Conservation (phyloP, 2,888 invertebrate genomes). For the Syrphus vitripennis region DNA sequence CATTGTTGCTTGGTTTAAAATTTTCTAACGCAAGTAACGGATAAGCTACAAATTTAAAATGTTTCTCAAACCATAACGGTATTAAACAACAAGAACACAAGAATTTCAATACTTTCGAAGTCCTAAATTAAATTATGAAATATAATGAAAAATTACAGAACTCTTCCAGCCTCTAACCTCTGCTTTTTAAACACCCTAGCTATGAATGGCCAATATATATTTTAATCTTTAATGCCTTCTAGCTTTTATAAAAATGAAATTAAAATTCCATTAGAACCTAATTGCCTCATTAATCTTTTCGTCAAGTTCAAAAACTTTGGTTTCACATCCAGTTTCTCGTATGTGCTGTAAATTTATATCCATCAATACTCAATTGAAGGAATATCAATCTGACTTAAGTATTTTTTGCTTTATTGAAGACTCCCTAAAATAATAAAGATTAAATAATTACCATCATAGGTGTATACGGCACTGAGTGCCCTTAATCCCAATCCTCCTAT, state of each 20-base stretch:
- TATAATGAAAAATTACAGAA: too few species aligned
- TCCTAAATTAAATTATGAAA: too few species aligned
- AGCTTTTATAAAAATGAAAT: neutral
- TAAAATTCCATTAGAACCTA: constrained; percentile 13
- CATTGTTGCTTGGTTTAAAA: too few species aligned
- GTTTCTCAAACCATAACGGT: too few species aligned
- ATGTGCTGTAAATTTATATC: neutral
- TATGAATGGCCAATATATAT: too few species aligned
- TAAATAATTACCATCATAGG: neutral
- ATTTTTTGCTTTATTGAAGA: neutral
- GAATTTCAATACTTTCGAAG: too few species aligned
- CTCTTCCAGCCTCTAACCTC: too few species aligned
- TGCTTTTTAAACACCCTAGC: too few species aligned
- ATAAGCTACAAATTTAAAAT: too few species aligned
- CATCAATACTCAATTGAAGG: neutral
- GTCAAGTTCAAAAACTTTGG: neutral
- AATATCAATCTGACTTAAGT: neutral
- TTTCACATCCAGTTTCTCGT: neutral
- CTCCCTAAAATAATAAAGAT: neutral
- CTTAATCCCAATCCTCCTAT: neutral
- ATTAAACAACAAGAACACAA: too few species aligned
- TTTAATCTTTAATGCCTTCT: neutral
- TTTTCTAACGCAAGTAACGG: too few species aligned
- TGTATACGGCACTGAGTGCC: neutral
- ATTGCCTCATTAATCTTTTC: neutral